Evolutionary conservation across 2,888 invertebrate genomes (phyloP).

Genomic region (Chrysodeixis includens): DNA sequence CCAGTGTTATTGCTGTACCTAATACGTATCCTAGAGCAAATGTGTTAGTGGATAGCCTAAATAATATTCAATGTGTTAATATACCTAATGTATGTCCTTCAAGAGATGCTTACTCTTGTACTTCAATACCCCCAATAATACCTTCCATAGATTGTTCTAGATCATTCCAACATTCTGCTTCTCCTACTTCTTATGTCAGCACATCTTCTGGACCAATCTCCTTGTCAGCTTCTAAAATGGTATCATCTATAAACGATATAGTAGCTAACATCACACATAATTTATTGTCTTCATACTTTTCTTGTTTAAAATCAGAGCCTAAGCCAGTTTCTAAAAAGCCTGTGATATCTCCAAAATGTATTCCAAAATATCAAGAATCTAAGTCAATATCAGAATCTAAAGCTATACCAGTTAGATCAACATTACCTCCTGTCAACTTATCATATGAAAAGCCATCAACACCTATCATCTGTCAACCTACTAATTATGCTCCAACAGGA

Average conservation of each 20-base stretch:
- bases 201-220: slow-evolving; percentile 9
- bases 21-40: background rate
- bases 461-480: background rate
- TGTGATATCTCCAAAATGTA: background rate
- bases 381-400: too few relatives aligned
- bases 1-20: background rate
- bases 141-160: slow-evolving; percentile 2
- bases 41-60: background rate
- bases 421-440: background rate
- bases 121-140: background rate
- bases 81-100: background rate
- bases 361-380: background rate
- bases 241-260: slow-evolving; percentile 33
- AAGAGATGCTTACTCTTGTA: background rate
- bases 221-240: slow-evolving; percentile 11
- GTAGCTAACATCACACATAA: slow-evolving; percentile 33
- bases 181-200: slow-evolving; percentile 14
- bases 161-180: background rate
- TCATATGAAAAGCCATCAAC: background rate
- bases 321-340: background rate
- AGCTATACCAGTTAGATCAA: background rate
- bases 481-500: background rate
- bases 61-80: background rate
- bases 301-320: slow-evolving; percentile 1
- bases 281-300: slow-evolving; percentile 19